Conservation (phyloP, 2,113 vertebrate genomes). For the Geococcyx californianus region DNA sequence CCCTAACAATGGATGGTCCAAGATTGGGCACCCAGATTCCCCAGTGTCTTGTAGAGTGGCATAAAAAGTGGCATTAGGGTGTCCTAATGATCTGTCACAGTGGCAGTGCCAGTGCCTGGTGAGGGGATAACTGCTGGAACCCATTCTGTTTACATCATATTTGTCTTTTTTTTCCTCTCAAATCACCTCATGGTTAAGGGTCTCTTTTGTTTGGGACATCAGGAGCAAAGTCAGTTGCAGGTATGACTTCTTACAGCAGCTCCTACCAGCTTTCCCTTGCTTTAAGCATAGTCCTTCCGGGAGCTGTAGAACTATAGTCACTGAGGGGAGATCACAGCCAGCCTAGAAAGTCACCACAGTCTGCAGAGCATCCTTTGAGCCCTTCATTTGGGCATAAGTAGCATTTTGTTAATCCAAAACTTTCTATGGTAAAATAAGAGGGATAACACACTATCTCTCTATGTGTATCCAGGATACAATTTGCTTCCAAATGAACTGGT, state of each 20-base stretch:
- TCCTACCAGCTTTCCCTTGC: not conserved
- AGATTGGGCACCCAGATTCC: not conserved
- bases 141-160: not conserved
- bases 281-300: not conserved
- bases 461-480: not conserved
- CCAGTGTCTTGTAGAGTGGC: not conserved
- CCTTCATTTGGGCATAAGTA: not conserved
- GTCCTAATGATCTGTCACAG: not conserved
- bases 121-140: not conserved
- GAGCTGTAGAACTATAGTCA: not conserved
- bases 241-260: not conserved
- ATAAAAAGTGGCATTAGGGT: not conserved
- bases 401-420: not conserved
- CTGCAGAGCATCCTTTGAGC: not conserved
- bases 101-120: not conserved
- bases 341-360: not conserved
- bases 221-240: not conserved
- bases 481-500: not conserved
- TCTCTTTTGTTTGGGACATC: not conserved
- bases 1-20: accelerated
- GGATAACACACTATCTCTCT: not conserved
- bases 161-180: not conserved
- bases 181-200: not conserved
- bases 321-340: not conserved
- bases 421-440: not conserved